Base-by-base conservation (phyloP, 2,797 vertebrate species). In the Enteromius afrohamiltoni region DNA sequence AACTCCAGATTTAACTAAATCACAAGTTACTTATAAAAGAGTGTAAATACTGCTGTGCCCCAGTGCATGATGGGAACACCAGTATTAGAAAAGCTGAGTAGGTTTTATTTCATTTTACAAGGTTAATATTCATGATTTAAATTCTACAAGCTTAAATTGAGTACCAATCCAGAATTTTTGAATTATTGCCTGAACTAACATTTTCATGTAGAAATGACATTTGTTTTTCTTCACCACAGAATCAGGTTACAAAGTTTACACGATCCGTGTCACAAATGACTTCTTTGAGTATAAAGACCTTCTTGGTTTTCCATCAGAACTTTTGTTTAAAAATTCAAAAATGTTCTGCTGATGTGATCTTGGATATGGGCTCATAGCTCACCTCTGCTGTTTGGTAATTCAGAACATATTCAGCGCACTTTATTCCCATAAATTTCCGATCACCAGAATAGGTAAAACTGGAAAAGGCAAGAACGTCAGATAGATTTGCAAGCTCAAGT, bases 401-500 rank as follows among this genome's bases (percentile, higher is more conserved):
- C 73, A 60, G 81, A 83, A 58, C 73, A 83, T 58, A 45, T 58
- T 68, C 40, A 45, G 31, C 64, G 23, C 19, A 58, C 17, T 76
- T 67, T 67, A 73, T 60, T 64, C 47, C 37, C 73, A 70, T 55
- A 60, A 1, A 64, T 67, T 69, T 83, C 5, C 40, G 9, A 71
- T 78, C 29, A 78, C 67, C 58, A 11, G 49, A 51, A 16, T 14
- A 80, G 37, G 40, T 53, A 29, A 42, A 80, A 80, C 64, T 42
- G n/a, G 69, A 80, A 80, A 79, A 75, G 60, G 68, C 67, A 79
- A 60, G 76, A 42, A 79, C 9, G 83, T 65, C 83, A 73, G 16
- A 37, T 71, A 70, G 16, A 79, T 78, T 78, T 80, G 49, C 70
- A 79, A 80, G 62, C 58, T 73, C 55, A 21, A 26, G 34, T 68